phyloP scores from a whole-genome alignment of 2,113 vertebrate genomes.

The Pampusana beccarii region DNA sequence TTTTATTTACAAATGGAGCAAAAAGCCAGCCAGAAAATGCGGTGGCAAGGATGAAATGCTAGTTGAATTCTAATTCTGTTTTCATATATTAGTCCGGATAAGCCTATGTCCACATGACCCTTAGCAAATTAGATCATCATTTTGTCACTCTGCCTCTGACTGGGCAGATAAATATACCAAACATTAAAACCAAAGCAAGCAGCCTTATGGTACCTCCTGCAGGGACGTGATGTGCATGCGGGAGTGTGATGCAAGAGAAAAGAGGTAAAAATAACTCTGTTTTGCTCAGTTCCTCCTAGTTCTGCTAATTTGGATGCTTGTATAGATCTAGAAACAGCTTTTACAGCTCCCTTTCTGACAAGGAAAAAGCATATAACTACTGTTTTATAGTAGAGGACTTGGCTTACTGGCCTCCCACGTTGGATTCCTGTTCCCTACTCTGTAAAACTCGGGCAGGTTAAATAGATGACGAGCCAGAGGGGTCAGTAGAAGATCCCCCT shows the following conservation, averaged over 20 bases:
- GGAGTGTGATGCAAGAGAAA: background rate
- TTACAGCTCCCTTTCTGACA: background rate
- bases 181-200: background rate
- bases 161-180: background rate
- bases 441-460: background rate
- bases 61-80: conserved; percentile 22
- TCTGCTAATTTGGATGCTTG: background rate
- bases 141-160: conserved; percentile 22
- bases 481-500: background rate
- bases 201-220: background rate
- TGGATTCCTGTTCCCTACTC: background rate
- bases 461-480: background rate
- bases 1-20: background rate
- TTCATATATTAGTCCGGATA: background rate
- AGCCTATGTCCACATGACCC: background rate
- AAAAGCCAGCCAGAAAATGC: background rate
- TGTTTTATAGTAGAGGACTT: background rate
- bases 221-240: background rate
- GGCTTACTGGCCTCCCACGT: background rate
- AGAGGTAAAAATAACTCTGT: conserved; percentile 28
- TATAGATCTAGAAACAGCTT: background rate
- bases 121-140: background rate
- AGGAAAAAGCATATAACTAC: background rate
- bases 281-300: background rate
- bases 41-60: background rate